Evolutionary conservation across 2,113 vertebrate species (phyloP).

Genomic region (Varanus komodoensis): DNA sequence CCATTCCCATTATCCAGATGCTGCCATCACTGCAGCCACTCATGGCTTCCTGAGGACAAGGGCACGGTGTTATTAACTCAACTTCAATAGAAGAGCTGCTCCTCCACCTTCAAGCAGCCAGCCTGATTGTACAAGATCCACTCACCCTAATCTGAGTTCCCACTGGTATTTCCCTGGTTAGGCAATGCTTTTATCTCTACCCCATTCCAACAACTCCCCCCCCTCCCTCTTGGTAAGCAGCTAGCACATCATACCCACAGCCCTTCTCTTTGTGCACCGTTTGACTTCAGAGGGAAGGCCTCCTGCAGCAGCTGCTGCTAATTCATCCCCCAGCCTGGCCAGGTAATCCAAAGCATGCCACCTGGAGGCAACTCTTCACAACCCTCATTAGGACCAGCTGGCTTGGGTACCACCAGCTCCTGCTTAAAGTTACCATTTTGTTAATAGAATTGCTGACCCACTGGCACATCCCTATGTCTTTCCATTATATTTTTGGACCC

Average conservation of each 20-base stretch:
- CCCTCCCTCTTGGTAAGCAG: background rate
- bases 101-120: background rate
- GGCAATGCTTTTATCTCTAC: background rate
- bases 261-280: background rate
- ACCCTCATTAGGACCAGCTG: background rate
- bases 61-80: background rate
- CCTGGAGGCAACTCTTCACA: background rate
- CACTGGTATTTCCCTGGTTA: background rate
- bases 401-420: background rate
- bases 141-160: background rate
- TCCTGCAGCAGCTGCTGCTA: background rate
- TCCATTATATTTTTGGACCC: background rate
- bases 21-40: background rate
- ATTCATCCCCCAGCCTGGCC: background rate
- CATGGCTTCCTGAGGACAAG: constrained; percentile 19
- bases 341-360: constrained; percentile 7
- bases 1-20: background rate
- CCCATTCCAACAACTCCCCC: background rate
- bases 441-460: background rate
- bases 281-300: background rate
- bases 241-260: background rate
- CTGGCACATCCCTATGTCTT: background rate
- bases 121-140: background rate
- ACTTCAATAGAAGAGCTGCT: background rate
- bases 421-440: background rate